Conservation (phyloP, 2,113 vertebrate genomes). For the Phoxinus phoxinus region DNA sequence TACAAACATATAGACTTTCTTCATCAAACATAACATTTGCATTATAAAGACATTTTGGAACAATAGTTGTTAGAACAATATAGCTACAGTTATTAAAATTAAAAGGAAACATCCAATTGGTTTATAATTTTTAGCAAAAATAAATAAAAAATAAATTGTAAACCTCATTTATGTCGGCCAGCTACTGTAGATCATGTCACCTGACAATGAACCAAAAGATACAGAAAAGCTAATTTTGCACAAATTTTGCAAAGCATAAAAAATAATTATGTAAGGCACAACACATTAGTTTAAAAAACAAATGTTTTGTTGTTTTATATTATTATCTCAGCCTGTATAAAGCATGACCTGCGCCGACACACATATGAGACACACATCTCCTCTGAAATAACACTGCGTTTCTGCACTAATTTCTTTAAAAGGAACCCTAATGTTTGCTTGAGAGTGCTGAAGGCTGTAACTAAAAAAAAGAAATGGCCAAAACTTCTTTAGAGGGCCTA, state of each 20-base stretch:
- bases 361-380: background rate
- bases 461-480: background rate
- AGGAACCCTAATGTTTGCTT: slow-evolving; percentile 31
- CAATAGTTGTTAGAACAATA: too few relatives aligned
- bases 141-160: too few relatives aligned
- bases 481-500: background rate
- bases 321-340: background rate
- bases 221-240: background rate
- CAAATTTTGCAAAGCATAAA: background rate
- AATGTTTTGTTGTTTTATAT: background rate
- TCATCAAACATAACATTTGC: too few relatives aligned
- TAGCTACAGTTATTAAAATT: too few relatives aligned
- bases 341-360: background rate
- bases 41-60: too few relatives aligned
- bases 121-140: too few relatives aligned
- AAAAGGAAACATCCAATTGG: too few relatives aligned
- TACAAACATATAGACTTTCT: too few relatives aligned
- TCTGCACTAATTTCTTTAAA: background rate
- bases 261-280: background rate
- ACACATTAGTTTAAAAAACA: background rate
- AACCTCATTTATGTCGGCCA: too few relatives aligned
- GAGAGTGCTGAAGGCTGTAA: background rate
- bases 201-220: background rate
- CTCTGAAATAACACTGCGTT: background rate
- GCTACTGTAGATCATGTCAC: background rate